These are phyloP conservation scores for Echinometra lucunter DNA, from an alignment of 53 echinoderm and acorn worm species.

Conservation along the genomic window DNA sequence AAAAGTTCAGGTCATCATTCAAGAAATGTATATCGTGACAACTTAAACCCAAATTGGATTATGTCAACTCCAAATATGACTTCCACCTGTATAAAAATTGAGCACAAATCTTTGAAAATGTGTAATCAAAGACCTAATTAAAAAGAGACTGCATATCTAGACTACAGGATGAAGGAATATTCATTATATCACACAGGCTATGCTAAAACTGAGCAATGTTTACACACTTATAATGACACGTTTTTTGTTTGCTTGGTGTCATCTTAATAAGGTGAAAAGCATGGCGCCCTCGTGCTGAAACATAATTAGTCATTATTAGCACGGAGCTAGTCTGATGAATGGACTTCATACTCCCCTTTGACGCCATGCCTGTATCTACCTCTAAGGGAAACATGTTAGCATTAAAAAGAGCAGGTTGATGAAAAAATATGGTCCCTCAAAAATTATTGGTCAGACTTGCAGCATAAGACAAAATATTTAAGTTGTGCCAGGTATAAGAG, in stretches of 20 bases:
- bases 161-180: neutral
- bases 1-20: too few species aligned
- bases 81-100: too few species aligned
- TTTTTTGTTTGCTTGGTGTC: conserved; percentile 40
- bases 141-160: neutral
- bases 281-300: neutral
- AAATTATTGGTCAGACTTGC: too few species aligned
- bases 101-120: too few species aligned
- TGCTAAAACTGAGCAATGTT: conserved; percentile 42
- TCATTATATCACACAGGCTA: neutral
- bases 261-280: conserved; percentile 27
- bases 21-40: too few species aligned
- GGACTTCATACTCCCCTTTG: neutral
- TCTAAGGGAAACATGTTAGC: neutral
- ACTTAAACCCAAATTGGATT: too few species aligned
- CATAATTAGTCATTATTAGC: conserved; percentile 49
- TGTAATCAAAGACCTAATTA: too few species aligned
- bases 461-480: too few species aligned
- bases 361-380: neutral
- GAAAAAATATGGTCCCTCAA: neutral
- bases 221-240: conserved; percentile 49
- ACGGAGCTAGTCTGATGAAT: neutral
- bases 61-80: too few species aligned
- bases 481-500: too few species aligned
- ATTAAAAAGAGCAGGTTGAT: neutral